These are phyloP conservation scores for Lytechinus variegatus DNA, from an alignment of 35 echinoderm and acorn worm genomes.

Conservation along the genomic window DNA sequence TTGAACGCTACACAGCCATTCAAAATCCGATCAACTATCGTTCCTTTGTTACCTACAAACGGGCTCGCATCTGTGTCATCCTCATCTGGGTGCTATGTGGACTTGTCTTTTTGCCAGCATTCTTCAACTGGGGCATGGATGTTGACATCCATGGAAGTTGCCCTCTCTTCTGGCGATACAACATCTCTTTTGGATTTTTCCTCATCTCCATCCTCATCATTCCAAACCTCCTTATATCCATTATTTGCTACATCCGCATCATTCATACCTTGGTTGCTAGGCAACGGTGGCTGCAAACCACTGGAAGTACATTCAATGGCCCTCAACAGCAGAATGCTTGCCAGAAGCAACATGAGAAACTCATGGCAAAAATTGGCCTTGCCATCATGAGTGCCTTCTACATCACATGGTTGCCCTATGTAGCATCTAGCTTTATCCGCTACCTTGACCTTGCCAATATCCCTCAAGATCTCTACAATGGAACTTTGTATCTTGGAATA, in stretches of 20 bases:
- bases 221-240: conserved; percentile 69
- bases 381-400: conserved; percentile 83
- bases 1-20: conserved; percentile 82
- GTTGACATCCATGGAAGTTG: conserved; percentile 14
- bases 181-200: conserved; percentile 66
- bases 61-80: conserved; percentile 49
- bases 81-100: conserved; percentile 57
- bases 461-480: conserved; percentile 44
- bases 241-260: conserved; percentile 67
- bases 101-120: conserved; percentile 65
- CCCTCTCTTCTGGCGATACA: conserved; percentile 60
- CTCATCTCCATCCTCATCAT: conserved; percentile 67
- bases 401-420: conserved; percentile 79
- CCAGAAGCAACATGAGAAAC: conserved; percentile 57
- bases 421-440: conserved; percentile 52
- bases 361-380: conserved; percentile 77
- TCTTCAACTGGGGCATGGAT: conserved; percentile 50
- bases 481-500: conserved; percentile 71
- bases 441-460: background rate
- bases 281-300: conserved; percentile 50
- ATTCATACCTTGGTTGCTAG: conserved; percentile 34
- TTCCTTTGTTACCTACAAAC: conserved; percentile 42
- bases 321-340: conserved; percentile 39
- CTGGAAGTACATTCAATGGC: background rate
- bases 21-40: conserved; percentile 69